A percentile compares a stretch with the other conserved stretches of the same genome.
phyloP scores from a whole-genome alignment of 2,797 vertebrate species.

The Eidolon dupreanum region DNA sequence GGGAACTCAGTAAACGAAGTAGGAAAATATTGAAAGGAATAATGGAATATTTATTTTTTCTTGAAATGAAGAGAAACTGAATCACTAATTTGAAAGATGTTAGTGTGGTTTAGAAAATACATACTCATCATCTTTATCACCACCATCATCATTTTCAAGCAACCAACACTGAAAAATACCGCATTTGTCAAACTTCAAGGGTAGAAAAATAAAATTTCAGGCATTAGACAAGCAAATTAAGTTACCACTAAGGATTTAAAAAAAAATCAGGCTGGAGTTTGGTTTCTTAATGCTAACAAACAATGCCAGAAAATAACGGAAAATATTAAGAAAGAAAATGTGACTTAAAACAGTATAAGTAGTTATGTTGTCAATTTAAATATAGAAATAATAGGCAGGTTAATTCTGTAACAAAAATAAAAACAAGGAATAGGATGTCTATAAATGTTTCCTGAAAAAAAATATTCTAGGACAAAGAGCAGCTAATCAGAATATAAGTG shows the following conservation, averaged over 20 bases:
- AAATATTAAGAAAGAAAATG: not conserved
- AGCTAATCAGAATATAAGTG: not conserved
- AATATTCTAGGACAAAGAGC: not conserved
- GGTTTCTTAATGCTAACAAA: not conserved
- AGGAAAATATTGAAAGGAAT: not conserved
- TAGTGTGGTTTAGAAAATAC: not conserved
- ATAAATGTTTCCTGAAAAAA: not conserved
- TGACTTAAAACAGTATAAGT: not conserved
- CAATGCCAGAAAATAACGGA: not conserved
- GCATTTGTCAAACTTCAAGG: not conserved
- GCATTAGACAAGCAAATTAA: not conserved
- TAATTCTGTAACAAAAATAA: not conserved
- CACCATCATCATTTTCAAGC: not conserved
- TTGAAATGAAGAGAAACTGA: not conserved
- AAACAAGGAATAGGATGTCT: not conserved
- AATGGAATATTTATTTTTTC: not conserved
- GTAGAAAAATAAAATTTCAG: not conserved
- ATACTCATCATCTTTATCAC: not conserved
- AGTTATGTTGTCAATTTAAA: not conserved
- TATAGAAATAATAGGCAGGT: not conserved
- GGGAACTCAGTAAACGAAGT: not conserved
- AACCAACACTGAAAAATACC: not conserved
- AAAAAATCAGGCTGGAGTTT: not conserved
- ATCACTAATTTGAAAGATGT: not conserved
- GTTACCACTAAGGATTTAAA: not conserved